A percentile compares a stretch with the other conserved stretches of the same genome.
These are phyloP conservation scores for Ibycter americanus DNA, from an alignment of 2,797 vertebrate species.

Conservation along the genomic window DNA sequence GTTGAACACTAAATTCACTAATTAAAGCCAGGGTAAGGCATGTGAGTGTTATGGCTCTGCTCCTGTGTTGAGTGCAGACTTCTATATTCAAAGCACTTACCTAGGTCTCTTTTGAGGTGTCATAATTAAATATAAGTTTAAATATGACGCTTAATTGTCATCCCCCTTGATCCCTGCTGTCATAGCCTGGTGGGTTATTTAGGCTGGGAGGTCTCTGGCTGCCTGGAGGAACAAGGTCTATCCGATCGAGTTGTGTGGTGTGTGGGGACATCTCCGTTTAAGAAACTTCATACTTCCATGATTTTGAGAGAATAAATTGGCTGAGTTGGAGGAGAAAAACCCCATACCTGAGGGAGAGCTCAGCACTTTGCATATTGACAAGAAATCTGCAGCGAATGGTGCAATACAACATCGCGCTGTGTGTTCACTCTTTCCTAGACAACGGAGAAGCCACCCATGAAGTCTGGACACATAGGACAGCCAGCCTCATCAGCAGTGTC, in stretches of 20 bases:
- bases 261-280: background rate
- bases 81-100: background rate
- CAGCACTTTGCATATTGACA: background rate
- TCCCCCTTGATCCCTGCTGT: background rate
- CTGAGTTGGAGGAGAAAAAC: background rate
- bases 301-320: background rate
- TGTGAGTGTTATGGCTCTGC: background rate
- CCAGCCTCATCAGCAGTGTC: background rate
- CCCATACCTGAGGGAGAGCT: background rate
- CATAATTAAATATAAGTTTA: background rate
- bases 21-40: background rate
- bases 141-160: background rate
- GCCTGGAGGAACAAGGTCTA: background rate
- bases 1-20: background rate
- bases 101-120: background rate
- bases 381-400: background rate
- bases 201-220: background rate
- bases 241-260: background rate
- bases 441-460: background rate
- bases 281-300: background rate
- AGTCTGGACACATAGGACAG: background rate
- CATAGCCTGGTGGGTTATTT: background rate
- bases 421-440: background rate
- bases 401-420: rapidly evolving
- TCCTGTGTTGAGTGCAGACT: background rate